Conservation (phyloP, 2,113 vertebrate species). For the Mungos mungo region DNA sequence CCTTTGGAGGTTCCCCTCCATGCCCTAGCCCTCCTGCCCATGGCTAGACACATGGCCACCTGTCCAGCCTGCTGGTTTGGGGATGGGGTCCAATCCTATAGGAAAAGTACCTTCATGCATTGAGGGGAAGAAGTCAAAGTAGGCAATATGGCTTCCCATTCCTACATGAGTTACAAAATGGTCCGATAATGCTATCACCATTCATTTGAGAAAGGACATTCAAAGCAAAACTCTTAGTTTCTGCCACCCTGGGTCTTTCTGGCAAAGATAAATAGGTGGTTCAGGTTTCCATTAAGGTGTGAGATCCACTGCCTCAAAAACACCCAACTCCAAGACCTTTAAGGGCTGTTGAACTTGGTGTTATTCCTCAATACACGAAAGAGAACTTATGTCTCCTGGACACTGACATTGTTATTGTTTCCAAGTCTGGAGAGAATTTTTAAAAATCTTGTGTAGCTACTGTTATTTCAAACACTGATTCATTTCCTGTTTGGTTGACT, state of each 20-base stretch:
- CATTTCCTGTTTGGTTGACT: slow-evolving; percentile 30
- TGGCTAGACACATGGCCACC: background rate
- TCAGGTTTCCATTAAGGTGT: background rate
- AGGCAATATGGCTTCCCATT: background rate
- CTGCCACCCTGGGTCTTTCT: background rate
- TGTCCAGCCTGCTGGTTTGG: background rate
- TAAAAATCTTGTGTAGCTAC: background rate
- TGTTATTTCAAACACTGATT: background rate
- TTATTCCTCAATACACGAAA: background rate
- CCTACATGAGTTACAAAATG: background rate
- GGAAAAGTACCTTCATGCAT: background rate
- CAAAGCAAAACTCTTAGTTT: background rate
- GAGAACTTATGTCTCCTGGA: background rate
- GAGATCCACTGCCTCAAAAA: background rate
- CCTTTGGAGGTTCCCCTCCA: background rate
- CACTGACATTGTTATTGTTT: background rate
- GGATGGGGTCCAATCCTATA: background rate
- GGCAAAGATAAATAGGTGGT: background rate
- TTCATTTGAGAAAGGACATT: background rate
- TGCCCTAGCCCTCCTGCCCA: background rate
- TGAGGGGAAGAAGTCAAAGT: background rate
- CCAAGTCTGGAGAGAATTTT: background rate
- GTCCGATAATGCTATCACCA: background rate
- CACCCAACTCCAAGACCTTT: background rate
- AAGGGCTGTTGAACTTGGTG: background rate